A percentile compares a stretch with the other conserved stretches of the same genome.
Evolutionary conservation across 1,140 invertebrate species (phyloP).

Genomic region (Calycopis cecrops): DNA sequence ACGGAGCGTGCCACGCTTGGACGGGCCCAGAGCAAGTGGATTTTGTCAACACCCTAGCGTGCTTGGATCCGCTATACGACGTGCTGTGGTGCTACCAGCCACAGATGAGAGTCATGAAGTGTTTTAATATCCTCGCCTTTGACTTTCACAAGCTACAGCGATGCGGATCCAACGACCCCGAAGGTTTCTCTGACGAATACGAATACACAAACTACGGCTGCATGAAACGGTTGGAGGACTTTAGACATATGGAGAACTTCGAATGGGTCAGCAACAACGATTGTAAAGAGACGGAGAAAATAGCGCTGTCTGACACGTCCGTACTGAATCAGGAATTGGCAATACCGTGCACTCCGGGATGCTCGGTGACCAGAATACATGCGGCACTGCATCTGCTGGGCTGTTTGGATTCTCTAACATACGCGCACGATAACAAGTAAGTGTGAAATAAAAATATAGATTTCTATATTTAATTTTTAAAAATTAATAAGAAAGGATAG

Average conservation of each 20-base stretch:
- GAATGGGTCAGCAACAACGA: constrained; percentile 45
- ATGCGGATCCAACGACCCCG: constrained; percentile 49
- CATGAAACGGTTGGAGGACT: constrained; percentile 60
- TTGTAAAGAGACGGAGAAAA: constrained; percentile 36
- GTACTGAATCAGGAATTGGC: constrained; percentile 88
- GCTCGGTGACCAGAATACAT: constrained; percentile 86
- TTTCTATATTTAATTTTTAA: no score
- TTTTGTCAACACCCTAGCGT: constrained; percentile 83
- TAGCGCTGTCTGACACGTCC: constrained; percentile 59
- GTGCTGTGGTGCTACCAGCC: constrained; percentile 90
- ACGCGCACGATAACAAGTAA: constrained; percentile 84
- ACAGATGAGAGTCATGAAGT: constrained; percentile 81
- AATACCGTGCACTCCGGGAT: constrained; percentile 82
- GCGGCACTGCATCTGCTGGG: constrained; percentile 92
- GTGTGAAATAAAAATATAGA: constrained; percentile 22
- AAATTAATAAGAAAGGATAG: no score
- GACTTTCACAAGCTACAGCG: constrained; percentile 54
- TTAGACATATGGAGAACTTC: constrained; percentile 53
- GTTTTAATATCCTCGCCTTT: constrained; percentile 86
- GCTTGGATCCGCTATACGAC: constrained; percentile 92
- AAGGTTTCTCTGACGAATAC: constrained; percentile 45
- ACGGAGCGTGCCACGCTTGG: constrained; percentile 89
- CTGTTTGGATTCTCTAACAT: constrained; percentile 92
- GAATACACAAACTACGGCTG: constrained; percentile 57
- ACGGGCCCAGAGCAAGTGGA: constrained; percentile 85